Evolutionary conservation across 2,113 vertebrate species (phyloP), one percentile per base, ranked within the genome.

Genomic region (Glaucidium brasilianum): DNA sequence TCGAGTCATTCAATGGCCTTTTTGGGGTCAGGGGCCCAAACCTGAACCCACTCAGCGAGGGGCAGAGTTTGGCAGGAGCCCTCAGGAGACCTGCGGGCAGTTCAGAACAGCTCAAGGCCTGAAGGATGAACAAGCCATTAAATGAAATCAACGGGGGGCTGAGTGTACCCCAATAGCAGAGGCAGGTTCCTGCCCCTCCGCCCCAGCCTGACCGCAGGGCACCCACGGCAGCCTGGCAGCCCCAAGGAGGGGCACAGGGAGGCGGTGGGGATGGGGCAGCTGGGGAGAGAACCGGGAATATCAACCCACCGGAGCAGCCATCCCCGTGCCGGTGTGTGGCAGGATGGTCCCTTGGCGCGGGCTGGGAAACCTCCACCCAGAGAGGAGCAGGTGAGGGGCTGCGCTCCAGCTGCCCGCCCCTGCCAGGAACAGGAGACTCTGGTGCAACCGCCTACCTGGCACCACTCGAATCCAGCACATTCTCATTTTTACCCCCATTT

Each of bases 401-500:
- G 43, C 43, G 16, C 43, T 45, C 43, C 4, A 16, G 17, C 43
- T 18, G 43, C 43, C 43, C 16, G 43, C 43, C 43, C 43, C 43
- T 45, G 43, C 16, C 43, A 45, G 43, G 16, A 45, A 52, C 11
- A 15, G 29, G 18, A 59, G 30, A 34, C 52, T 10, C 10, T 5
- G 59, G 43, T 16, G 4, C 10, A 25, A 1, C 67, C 7, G 6
- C 53, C 80, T 1, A 0, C 6, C 29, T 9, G 53, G 56, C 19
- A 23, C 47, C 2, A 1, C 56, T 64, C n/a, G 59, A 83, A 66
- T 14, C 35, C 7, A 2, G 12, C 17, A 1, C 17, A 34, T 18
- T 9, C 66, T 27, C 17, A 0, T 16, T 58, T 35, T 1, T 3
- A 30, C 30, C 12, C 12, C 2, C 30, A 3, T 34, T 1, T 16